phyloP scores from a whole-genome alignment of 2,888 invertebrate genomes.

The Rhaphigaster nebulosa region DNA sequence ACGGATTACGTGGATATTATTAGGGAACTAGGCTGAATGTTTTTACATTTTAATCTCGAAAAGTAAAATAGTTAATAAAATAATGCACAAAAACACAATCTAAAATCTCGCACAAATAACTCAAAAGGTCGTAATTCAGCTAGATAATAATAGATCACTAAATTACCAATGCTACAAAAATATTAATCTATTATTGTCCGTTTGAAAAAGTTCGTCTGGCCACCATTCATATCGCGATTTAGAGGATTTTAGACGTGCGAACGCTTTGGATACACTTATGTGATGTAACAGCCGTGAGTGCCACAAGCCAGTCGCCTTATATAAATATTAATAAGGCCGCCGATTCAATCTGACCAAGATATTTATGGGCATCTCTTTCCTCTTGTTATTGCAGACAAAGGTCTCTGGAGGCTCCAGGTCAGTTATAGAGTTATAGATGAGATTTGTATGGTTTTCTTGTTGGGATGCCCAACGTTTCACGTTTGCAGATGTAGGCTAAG shows the following conservation, averaged over 20 bases:
- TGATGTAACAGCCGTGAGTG: not conserved
- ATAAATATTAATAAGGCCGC: constrained; percentile 32
- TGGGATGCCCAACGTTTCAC: not conserved
- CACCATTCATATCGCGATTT: not conserved
- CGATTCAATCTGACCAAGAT: not conserved
- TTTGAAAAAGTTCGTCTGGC: not conserved
- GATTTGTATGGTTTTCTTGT: not conserved
- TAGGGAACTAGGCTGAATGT: too few species aligned
- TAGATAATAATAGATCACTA: too few species aligned
- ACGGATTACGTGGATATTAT: not conserved
- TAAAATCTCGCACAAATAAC: too few species aligned
- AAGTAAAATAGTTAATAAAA: too few species aligned
- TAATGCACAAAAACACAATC: too few species aligned
- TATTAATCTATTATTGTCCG: not conserved
- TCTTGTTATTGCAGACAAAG: not conserved
- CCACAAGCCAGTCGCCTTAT: not conserved
- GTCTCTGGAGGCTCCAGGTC: not conserved
- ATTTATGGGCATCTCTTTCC: not conserved
- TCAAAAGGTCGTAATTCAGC: too few species aligned
- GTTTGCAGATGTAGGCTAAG: not conserved
- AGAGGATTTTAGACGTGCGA: not conserved
- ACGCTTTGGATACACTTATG: not conserved
- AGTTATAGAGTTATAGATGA: not conserved
- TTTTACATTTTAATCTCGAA: too few species aligned
- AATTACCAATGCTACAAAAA: not conserved